Base-by-base conservation (phyloP, 1,140 invertebrate species). In the Magallana gigas region DNA sequence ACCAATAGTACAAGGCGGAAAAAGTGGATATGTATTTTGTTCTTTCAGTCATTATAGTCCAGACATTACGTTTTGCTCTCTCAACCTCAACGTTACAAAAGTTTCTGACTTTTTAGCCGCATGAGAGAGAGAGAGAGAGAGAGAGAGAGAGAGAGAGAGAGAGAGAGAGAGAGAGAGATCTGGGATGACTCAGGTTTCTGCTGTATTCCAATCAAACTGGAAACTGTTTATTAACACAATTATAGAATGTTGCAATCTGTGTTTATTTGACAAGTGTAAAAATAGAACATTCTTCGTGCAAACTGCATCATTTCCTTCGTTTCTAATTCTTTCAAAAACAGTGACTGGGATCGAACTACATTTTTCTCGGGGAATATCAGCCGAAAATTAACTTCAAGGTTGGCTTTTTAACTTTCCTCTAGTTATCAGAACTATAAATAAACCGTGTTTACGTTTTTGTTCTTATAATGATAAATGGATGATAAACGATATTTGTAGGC, bases 191-290 rank as follows among this genome's bases (percentile, higher is more conserved):
- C 36, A 48, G 36, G 5, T 48, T 48, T 48, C 36, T 48, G 36
- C 36, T 48, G 36, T 48, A 48, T 48, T 48, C 36, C 36, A 48
- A 48, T 48, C 36, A 48, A 48, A 48, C 36, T 48, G 36, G 36
- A 48, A 64, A 18, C 68, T 11, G 36, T 76, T 76, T 29, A 76
- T 76, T 76, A 76, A 11, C 68, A 29, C 23, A 4, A 29, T 76
- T 76, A 29, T 9, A 23, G 36, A 36, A 76, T 48, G 36, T 48
- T 48, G 36, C 36, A 29, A 36, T 29, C 23, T 12, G 23, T 76
- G 68, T 76, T 76, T 76, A 76, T 76, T 76, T 76, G 68, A 76
- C 68, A 76, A 29, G 68, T 29, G 23, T 76, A 76, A 29, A 76
- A 29, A 76, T 76, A 76, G 68, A 29, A 36, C 23, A 11, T 29